A percentile compares a stretch with the other conserved stretches of the same genome.
These are phyloP conservation scores for Crossaster papposus DNA, from an alignment of 53 echinoderm and acorn worm genomes.

Conservation along the genomic window DNA sequence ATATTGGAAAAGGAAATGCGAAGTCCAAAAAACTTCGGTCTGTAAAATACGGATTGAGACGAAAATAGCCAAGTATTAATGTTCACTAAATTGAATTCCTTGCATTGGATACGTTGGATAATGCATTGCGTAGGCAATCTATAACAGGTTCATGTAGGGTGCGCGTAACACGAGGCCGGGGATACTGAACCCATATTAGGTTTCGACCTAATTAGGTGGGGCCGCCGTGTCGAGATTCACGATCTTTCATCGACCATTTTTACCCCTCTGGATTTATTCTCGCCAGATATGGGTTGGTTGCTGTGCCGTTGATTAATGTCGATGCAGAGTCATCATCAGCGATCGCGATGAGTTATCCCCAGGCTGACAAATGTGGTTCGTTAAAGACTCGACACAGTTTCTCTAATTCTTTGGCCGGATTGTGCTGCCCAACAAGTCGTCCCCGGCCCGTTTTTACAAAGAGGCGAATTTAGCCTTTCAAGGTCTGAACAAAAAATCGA, in stretches of 20 bases:
- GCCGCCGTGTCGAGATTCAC: too few relatives aligned
- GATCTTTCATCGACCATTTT: neutral
- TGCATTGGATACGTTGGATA: too few relatives aligned
- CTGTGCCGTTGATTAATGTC: neutral
- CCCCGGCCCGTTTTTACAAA: too few relatives aligned
- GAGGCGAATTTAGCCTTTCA: too few relatives aligned
- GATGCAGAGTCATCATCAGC: neutral
- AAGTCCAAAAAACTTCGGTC: neutral
- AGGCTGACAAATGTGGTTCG: neutral
- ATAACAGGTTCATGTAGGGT: too few relatives aligned
- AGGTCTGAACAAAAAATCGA: too few relatives aligned
- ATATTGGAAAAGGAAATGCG: neutral
- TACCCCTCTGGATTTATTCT: neutral
- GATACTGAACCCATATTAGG: too few relatives aligned
- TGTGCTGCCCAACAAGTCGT: neutral
- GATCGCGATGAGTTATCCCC: neutral
- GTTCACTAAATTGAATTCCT: too few relatives aligned
- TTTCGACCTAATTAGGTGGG: too few relatives aligned
- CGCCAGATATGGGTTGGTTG: neutral
- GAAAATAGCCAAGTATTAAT: too few relatives aligned
- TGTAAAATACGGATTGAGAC: neutral
- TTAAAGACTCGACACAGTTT: neutral
- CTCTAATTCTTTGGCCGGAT: neutral
- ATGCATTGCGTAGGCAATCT: too few relatives aligned
- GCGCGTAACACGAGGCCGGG: too few relatives aligned